Base-by-base conservation (phyloP, 1,140 invertebrate genomes). In the Parasteatoda tepidariorum region DNA sequence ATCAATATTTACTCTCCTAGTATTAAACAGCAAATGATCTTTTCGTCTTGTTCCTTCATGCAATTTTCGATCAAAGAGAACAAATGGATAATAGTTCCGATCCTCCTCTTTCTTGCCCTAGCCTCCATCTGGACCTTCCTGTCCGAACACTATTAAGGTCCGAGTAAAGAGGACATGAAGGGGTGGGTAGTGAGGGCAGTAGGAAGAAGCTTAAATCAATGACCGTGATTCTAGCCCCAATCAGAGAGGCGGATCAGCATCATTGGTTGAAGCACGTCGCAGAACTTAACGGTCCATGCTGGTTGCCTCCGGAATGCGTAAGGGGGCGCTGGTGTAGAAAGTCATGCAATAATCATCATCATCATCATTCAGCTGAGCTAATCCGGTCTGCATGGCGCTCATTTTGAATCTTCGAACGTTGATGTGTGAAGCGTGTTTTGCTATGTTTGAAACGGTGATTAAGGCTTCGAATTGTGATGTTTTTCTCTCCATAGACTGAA, bases 121-220 rank as follows among this genome's bases (percentile, higher is more conserved):
- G 5, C n/a, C 41, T 13, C 41, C 18, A 9, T 59, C 38, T 18
- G 9, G 38, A 18, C 31, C 6, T 1, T 22, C 30, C n/a, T 30
- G 22, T 33, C 55, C 30, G 11, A 59, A 74, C 26, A 55, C 68
- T 30, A 71, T 71, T 71, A 71, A 71, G 68, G 6, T 13, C 41
- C 28, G 9, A 15, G 15, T 22, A 24, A 55, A 22, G 48, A n/a
- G 28, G 28, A 22, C 1, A 22, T 3, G 18, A 22, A 24, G 41
- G 28, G 33, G n/a, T n/a, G n/a, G n/a, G n/a, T n/a, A n/a, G n/a
- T n/a, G n/a, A n/a, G n/a, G n/a, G n/a, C n/a, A n/a, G n/a, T n/a
- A n/a, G n/a, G n/a, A n/a, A n/a, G n/a, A 7, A 55, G 55, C 57
- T 54, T 78, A 78, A 78, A 78, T 78, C 74, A 78, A 78, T 54